These are phyloP conservation scores for Apolygus lucorum DNA, from an alignment of 1,140 invertebrate genomes.

Conservation along the genomic window DNA sequence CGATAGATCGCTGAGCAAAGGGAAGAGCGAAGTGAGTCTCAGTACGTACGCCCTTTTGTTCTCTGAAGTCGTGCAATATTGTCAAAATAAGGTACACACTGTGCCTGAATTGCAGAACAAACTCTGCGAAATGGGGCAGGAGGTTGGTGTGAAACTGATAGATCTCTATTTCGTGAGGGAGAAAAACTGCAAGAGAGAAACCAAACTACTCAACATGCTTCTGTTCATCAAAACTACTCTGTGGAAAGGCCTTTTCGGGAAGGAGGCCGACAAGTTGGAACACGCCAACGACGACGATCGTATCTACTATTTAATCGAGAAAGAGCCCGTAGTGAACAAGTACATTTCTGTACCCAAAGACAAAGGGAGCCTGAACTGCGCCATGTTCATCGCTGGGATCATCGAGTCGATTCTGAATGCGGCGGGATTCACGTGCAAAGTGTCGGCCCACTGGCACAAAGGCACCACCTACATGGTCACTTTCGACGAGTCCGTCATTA, in stretches of 20 bases:
- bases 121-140: conserved; percentile 81
- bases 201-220: conserved; percentile 88
- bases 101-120: conserved; percentile 90
- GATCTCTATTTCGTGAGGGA: conserved; percentile 91
- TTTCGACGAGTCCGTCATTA: conserved; percentile 91
- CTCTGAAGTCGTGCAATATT: conserved; percentile 96
- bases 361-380: conserved; percentile 94
- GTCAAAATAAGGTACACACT: conserved; percentile 89
- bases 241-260: conserved; percentile 96
- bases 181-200: conserved; percentile 88
- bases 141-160: conserved; percentile 86
- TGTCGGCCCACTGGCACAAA: conserved; percentile 97
- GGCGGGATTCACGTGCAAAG: conserved; percentile 91
- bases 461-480: conserved; percentile 99
- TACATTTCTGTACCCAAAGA: conserved; percentile 98
- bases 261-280: conserved; percentile 97
- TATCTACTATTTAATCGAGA: conserved; percentile 98
- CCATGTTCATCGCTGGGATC: conserved; percentile 96
- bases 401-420: conserved; percentile 91
- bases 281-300: conserved; percentile 96
- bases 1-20: conserved; percentile 84
- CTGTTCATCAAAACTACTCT: conserved; percentile 92
- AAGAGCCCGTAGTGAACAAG: conserved; percentile 92
- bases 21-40: conserved; percentile 83
- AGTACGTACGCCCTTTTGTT: conserved; percentile 93